Evolutionary conservation across 2,113 vertebrate species (phyloP).

Genomic region (Cottus gobio): DNA sequence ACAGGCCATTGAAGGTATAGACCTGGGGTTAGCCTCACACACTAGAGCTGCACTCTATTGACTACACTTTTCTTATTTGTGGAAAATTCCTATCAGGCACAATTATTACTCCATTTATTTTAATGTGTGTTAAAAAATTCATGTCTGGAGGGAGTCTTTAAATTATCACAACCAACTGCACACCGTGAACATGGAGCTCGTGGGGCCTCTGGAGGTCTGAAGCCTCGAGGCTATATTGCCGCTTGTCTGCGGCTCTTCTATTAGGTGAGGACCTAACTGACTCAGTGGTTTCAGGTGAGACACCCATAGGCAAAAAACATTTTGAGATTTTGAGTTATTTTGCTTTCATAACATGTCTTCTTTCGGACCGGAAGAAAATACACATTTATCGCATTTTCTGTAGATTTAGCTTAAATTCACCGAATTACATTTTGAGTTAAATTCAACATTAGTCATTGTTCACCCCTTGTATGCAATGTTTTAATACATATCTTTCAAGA

Average conservation of each 20-base stretch:
- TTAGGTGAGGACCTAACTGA: background rate
- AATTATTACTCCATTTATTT: too few species aligned
- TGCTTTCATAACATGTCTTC: background rate
- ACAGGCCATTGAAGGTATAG: too few species aligned
- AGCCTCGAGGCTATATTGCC: background rate
- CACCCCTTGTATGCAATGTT: background rate
- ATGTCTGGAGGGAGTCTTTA: background rate
- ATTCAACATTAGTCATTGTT: background rate
- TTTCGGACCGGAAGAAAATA: background rate
- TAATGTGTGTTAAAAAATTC: too few species aligned
- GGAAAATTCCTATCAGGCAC: background rate
- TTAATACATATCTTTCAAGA: too few species aligned
- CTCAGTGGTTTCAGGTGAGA: background rate
- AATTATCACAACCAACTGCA: background rate
- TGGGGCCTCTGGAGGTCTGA: background rate
- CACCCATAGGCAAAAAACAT: background rate
- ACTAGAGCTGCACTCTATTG: too few species aligned
- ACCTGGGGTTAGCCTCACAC: too few species aligned
- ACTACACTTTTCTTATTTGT: too few species aligned
- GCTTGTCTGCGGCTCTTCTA: background rate
- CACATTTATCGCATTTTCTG: background rate
- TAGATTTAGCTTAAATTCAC: background rate
- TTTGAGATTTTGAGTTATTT: background rate
- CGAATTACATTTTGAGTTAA: background rate
- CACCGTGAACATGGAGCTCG: background rate